phyloP scores from a whole-genome alignment of 1,140 invertebrate species.

The Drosophila tsacasi region DNA sequence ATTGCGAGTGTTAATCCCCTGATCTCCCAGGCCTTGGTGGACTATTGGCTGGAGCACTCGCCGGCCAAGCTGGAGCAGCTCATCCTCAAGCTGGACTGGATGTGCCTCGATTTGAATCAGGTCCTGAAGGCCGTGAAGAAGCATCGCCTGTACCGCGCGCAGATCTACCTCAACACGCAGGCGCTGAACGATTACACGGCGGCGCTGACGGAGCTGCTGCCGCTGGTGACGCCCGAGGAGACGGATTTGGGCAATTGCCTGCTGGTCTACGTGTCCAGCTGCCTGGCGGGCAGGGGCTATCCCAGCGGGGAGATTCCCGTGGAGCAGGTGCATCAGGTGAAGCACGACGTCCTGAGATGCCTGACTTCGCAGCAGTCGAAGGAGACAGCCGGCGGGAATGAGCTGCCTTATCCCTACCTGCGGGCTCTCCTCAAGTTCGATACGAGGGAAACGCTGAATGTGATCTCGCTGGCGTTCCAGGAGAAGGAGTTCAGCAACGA shows the following conservation, averaged over 20 bases:
- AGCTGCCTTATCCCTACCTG: conserved; percentile 92
- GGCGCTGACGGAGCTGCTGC: conserved; percentile 92
- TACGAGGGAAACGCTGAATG: conserved; percentile 95
- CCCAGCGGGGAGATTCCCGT: conserved; percentile 93
- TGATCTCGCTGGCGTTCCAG: conserved; percentile 94
- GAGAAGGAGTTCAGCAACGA: conserved; percentile 92
- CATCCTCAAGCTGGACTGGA: conserved; percentile 92
- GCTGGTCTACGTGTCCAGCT: conserved; percentile 96
- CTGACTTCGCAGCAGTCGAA: conserved; percentile 89
- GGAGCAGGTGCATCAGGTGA: conserved; percentile 89
- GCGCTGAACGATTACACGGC: conserved; percentile 93
- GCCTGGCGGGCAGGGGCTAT: conserved; percentile 95
- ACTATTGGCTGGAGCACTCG: conserved; percentile 87
- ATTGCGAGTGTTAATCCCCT: conserved; percentile 87
- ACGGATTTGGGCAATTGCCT: conserved; percentile 93
- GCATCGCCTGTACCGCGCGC: conserved; percentile 93
- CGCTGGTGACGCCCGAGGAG: conserved; percentile 85
- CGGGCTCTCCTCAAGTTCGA: conserved; percentile 94
- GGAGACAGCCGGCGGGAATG: conserved; percentile 87
- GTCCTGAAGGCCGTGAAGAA: conserved; percentile 92
- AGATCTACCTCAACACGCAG: conserved; percentile 95
- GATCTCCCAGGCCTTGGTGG: conserved; percentile 89
- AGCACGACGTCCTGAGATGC: conserved; percentile 90
- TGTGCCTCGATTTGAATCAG: conserved; percentile 95
- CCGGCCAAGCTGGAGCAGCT: conserved; percentile 90